phyloP scores from a whole-genome alignment of 2,797 vertebrate genomes.

The Steatocranus sp. region DNA sequence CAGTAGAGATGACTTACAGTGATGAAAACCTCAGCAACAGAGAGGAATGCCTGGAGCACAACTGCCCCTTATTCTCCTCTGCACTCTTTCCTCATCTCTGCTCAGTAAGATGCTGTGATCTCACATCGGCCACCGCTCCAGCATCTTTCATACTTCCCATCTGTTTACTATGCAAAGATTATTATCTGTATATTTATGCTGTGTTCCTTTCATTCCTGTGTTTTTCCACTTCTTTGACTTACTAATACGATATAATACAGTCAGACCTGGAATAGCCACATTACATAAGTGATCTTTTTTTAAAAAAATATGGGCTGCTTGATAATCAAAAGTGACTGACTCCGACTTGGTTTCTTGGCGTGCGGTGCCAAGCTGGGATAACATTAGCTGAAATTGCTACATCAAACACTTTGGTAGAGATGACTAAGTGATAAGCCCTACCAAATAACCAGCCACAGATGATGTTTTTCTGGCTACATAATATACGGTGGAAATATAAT shows the following conservation, averaged over 20 bases:
- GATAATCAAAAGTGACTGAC: slow-evolving; percentile 17
- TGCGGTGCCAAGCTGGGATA: slow-evolving; percentile 26
- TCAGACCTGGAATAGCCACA: slow-evolving; percentile 13
- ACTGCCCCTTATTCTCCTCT: neutral
- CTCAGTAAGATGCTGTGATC: neutral
- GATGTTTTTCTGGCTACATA: neutral
- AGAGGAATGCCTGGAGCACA: slow-evolving; percentile 3
- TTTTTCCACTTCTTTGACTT: slow-evolving; percentile 15
- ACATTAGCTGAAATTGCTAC: slow-evolving; percentile 4
- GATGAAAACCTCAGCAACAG: slow-evolving; percentile 18
- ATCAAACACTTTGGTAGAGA: slow-evolving; percentile 24
- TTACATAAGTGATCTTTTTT: slow-evolving; percentile 28
- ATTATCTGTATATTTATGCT: neutral
- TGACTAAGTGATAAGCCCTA: slow-evolving; percentile 18
- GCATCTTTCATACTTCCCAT: neutral
- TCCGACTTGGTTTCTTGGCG: neutral
- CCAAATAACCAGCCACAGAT: neutral
- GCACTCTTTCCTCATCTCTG: neutral
- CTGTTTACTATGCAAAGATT: slow-evolving; percentile 22
- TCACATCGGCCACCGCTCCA: neutral
- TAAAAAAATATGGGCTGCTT: neutral
- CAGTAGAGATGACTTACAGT: neutral
- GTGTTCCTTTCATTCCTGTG: neutral
- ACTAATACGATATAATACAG: neutral
- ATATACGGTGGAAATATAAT: slow-evolving; percentile 9